Evolutionary conservation across 2,113 vertebrate species (phyloP).

Genomic region (Anas platyrhynchos): DNA sequence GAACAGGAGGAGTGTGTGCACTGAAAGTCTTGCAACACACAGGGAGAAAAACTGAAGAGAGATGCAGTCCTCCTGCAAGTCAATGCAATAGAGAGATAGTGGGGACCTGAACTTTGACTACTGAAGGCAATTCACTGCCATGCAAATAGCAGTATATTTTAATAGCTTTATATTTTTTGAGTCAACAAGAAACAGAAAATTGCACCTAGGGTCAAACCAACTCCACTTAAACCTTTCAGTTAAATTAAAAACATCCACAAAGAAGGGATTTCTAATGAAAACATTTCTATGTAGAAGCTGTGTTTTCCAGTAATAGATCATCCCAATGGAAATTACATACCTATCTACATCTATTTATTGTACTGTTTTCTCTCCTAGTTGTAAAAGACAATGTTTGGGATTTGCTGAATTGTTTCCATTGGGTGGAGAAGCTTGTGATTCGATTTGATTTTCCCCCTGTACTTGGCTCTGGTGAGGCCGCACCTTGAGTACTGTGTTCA

Average conservation of each 20-base stretch:
- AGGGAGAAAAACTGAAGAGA: not conserved
- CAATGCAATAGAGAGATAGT: not conserved
- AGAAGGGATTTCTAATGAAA: not conserved
- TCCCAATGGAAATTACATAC: not conserved
- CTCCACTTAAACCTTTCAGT: not conserved
- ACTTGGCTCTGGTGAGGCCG: no score
- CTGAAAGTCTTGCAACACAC: not conserved
- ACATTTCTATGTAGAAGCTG: not conserved
- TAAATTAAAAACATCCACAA: not conserved
- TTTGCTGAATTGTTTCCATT: not conserved
- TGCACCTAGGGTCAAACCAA: not conserved
- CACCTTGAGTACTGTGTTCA: no score
- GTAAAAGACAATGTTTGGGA: not conserved
- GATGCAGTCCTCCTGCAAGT: not conserved
- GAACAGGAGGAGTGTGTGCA: not conserved
- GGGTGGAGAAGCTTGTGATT: not conserved
- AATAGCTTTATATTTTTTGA: not conserved
- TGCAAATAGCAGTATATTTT: not conserved
- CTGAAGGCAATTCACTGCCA: not conserved
- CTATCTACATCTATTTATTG: not conserved
- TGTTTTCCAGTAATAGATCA: not conserved
- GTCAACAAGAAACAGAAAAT: not conserved
- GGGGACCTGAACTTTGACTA: not conserved
- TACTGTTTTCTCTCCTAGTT: not conserved
- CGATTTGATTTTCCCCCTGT: no score